These are phyloP conservation scores for Amphimallon solstitiale DNA, from an alignment of 2,888 invertebrate species.

Conservation along the genomic window DNA sequence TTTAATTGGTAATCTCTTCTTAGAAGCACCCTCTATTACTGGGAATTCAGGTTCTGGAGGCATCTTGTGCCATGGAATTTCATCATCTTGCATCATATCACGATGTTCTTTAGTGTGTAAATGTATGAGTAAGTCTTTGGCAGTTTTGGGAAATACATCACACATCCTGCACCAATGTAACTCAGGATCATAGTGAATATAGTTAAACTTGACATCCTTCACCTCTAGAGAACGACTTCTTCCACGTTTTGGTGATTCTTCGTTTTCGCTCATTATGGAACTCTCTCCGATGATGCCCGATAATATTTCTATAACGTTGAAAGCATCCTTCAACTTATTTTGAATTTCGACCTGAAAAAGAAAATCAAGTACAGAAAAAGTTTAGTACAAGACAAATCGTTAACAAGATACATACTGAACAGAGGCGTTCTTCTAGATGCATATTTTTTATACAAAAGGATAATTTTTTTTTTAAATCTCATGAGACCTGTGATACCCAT, in stretches of 20 bases:
- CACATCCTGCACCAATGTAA: conserved; percentile 91
- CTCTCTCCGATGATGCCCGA: conserved; percentile 85
- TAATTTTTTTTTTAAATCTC: conserved; percentile 49
- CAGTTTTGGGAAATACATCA: conserved; percentile 86
- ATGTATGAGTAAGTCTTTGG: conserved; percentile 86
- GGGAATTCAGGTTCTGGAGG: conserved; percentile 73
- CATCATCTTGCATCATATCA: conserved; percentile 70
- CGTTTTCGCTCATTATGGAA: conserved; percentile 60
- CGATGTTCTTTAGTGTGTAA: conserved; percentile 83
- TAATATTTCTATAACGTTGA: conserved; percentile 89
- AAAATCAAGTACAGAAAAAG: conserved; percentile 40
- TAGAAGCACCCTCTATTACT: conserved; percentile 74
- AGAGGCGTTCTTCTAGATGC: conserved; percentile 43
- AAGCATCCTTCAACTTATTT: conserved; percentile 83
- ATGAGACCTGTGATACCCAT: conserved; percentile 45
- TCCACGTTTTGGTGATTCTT: conserved; percentile 45
- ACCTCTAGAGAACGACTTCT: conserved; percentile 8
- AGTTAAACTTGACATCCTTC: conserved; percentile 70
- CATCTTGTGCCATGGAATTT: conserved; percentile 81
- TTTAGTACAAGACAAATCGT: conserved; percentile 23
- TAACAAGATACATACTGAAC: conserved; percentile 56
- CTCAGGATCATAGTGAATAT: conserved; percentile 88
- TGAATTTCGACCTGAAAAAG: conserved; percentile 76
- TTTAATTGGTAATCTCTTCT: conserved; percentile 84
- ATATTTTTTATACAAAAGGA: conserved; percentile 49